These are phyloP conservation scores for Trichoplusia ni DNA, from an alignment of 1,140 invertebrate genomes.

Conservation along the genomic window DNA sequence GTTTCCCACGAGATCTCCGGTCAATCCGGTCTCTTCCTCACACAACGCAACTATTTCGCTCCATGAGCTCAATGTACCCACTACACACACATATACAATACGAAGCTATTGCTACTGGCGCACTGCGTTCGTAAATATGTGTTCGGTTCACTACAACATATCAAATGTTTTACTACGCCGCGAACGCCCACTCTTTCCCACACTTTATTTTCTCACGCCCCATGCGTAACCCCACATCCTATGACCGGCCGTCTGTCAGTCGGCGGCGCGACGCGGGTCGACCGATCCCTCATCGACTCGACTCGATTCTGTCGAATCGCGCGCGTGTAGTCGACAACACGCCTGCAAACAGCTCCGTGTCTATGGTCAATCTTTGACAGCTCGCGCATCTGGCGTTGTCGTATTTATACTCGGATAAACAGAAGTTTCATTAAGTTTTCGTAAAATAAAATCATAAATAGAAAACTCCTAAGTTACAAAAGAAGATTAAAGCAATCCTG, in stretches of 20 bases:
- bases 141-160: constrained; percentile 79
- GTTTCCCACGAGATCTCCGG: constrained; percentile 80
- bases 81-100: constrained; percentile 71
- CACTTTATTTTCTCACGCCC: constrained; percentile 90
- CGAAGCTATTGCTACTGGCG: constrained; percentile 72
- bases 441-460: constrained; percentile 35
- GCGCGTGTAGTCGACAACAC: constrained; percentile 70
- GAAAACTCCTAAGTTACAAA: constrained; percentile 24
- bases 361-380: constrained; percentile 76
- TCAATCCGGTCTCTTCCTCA: constrained; percentile 79
- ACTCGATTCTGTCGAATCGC: constrained; percentile 57
- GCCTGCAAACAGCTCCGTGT: constrained; percentile 66
- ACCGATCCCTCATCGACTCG: constrained; percentile 57
- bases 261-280: constrained; percentile 56
- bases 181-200: constrained; percentile 90
- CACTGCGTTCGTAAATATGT: constrained; percentile 66
- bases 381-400: constrained; percentile 73
- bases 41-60: constrained; percentile 78
- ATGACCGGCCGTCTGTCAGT: constrained; percentile 73
- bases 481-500: constrained; percentile 28
- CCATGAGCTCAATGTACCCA: constrained; percentile 72
- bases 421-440: constrained; percentile 56
- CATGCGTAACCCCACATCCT: constrained; percentile 88
- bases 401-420: constrained; percentile 70
- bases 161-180: constrained; percentile 83